Conservation (phyloP, 2,113 vertebrate genomes). For the Chitala chitala region DNA sequence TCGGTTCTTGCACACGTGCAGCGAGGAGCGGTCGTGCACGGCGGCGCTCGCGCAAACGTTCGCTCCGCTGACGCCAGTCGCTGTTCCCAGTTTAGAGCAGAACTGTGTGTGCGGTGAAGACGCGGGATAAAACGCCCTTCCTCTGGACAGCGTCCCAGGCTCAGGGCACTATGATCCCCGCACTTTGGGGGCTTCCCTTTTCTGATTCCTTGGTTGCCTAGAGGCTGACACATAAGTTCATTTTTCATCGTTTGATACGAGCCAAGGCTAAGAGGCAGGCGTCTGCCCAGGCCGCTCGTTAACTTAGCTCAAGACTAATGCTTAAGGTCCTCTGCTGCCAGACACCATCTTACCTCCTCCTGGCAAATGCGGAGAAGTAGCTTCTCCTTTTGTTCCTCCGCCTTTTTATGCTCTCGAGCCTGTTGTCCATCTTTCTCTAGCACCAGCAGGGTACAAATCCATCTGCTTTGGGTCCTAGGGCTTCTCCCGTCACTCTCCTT, state of each 20-base stretch:
- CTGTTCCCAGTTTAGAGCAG: too few species aligned
- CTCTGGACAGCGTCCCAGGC: not conserved
- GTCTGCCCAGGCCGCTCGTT: not conserved
- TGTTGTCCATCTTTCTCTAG: not conserved
- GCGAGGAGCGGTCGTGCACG: too few species aligned
- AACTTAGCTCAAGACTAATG: constrained; percentile 14
- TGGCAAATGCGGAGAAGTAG: not conserved
- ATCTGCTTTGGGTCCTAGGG: constrained; percentile 9
- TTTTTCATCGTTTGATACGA: not conserved
- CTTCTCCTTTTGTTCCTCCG: constrained; percentile 4
- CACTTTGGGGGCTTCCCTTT: not conserved
- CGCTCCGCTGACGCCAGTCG: too few species aligned
- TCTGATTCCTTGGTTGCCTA: not conserved
- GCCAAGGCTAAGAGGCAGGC: not conserved
- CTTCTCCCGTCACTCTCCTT: constrained; percentile 5
- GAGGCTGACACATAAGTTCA: not conserved
- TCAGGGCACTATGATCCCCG: not conserved
- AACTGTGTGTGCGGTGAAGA: too few species aligned
- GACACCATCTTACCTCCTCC: not conserved
- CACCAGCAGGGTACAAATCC: not conserved
- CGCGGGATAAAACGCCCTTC: not conserved
- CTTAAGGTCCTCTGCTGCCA: not conserved
- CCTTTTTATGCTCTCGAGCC: not conserved
- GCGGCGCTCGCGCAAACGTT: too few species aligned
- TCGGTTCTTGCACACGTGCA: too few species aligned